phyloP scores from a whole-genome alignment of 1,140 invertebrate genomes.

The Lepidurus apus region DNA sequence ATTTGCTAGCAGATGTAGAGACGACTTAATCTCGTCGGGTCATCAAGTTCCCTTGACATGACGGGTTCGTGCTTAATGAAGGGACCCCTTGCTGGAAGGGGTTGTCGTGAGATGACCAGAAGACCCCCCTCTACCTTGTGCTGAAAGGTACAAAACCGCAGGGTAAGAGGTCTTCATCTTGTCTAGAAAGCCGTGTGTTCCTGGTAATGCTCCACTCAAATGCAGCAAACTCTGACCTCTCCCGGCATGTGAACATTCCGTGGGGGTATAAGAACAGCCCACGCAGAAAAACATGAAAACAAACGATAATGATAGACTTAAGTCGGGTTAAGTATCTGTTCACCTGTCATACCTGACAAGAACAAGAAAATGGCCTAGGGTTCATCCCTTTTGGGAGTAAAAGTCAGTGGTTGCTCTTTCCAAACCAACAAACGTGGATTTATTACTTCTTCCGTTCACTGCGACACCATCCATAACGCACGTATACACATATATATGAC shows the following conservation, averaged over 20 bases:
- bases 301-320: slow-evolving; percentile 16
- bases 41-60: slow-evolving; percentile 8
- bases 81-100: not conserved
- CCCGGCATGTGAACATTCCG: not conserved
- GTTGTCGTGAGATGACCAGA: not conserved
- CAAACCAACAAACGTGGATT: slow-evolving; percentile 2
- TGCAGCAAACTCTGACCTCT: not conserved
- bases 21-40: slow-evolving; percentile 14
- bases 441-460: not conserved
- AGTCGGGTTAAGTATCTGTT: slow-evolving; percentile 3
- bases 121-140: not conserved
- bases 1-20: not conserved
- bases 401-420: not conserved
- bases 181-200: not conserved
- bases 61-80: not conserved
- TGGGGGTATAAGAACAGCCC: not conserved
- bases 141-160: slow-evolving; percentile 19
- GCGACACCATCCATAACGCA: not conserved
- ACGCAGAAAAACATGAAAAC: not conserved
- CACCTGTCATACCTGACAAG: slow-evolving; percentile 7
- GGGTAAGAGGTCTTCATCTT: slow-evolving; percentile 16
- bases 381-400: not conserved
- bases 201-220: not conserved
- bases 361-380: not conserved
- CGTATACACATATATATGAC: not conserved